Base-by-base conservation (phyloP, 1,140 invertebrate genomes). In the Tetramorium alpestre region DNA sequence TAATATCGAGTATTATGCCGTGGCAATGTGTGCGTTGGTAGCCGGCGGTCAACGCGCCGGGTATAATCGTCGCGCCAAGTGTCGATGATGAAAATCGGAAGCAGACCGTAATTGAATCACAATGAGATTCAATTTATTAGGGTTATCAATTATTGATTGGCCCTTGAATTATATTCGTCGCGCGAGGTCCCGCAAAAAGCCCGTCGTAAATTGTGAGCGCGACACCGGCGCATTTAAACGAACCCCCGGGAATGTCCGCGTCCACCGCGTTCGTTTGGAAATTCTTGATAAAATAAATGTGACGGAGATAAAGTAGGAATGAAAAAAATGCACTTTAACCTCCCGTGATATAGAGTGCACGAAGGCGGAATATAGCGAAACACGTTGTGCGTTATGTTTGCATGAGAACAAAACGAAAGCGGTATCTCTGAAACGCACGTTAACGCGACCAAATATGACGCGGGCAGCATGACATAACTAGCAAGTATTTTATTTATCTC, bases 101-200 rank as follows among this genome's bases (percentile, higher is more conserved):
- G 70, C 69, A 33, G 67, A 47, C 28, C 60, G 54, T 88, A 88
- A 91, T 90, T 82, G 87, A 88, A 82, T 85, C 67, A 44, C 77
- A 88, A 86, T 88, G 87, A 87, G 87, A 84, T 89, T 91, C 90
- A 87, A 92, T 91, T 88, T 89, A 90, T 91, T 88, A 87, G 73
- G 82, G 75, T 67, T 78, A 85, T 78, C 75, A 85, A 54, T 85
- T 78, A 85, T 78, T 65, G 73, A 67, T 78, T 47, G 58, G 47
- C 60, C 41, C 22, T 85, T 78, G 75, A 78, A 78, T 85, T 78
- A 78, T 85, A 67, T 67, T 56, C 47, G 72, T 78, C 60, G 73
- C 16, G 18, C 73, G 82, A 85, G 47, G n/a, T 65, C 3, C 22
- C 38, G 58, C 82, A 78, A 78, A 85, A 78, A 85, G 82, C 62